Conservation (phyloP, 2,113 vertebrate species). For the Chionodraco myersi region DNA sequence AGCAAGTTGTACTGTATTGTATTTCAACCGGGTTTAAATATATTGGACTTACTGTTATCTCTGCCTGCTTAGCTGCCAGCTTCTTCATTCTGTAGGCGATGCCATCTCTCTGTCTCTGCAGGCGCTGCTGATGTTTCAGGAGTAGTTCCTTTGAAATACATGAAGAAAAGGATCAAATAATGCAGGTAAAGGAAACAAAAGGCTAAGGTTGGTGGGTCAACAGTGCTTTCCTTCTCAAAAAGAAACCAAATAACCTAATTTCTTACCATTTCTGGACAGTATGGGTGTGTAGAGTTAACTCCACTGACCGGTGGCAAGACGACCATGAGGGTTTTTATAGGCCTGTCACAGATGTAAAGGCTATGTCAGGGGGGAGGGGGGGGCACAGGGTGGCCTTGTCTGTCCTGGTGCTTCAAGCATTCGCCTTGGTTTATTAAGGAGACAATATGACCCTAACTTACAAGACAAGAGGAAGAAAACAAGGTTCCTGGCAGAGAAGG, state of each 20-base stretch:
- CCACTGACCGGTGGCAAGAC: constrained; percentile 2
- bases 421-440: constrained; percentile 34
- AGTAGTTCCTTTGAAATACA: constrained; percentile 54
- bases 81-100: constrained; percentile 72
- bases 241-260: neutral
- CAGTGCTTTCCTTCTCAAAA: neutral
- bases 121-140: constrained; percentile 60
- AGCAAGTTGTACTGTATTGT: neutral
- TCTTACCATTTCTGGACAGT: constrained; percentile 9
- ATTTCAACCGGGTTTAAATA: neutral
- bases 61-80: constrained; percentile 69
- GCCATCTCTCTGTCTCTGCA: constrained; percentile 69
- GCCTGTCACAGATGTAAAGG: constrained; percentile 21
- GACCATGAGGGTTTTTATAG: constrained; percentile 54
- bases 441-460: constrained; percentile 42
- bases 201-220: neutral
- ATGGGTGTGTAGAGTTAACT: constrained; percentile 2
- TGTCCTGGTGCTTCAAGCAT: constrained; percentile 30
- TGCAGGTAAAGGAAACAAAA: neutral
- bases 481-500: neutral
- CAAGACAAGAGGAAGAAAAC: constrained; percentile 7
- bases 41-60: constrained; percentile 65
- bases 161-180: neutral
- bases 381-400: constrained; percentile 12
- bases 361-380: constrained; percentile 11